Base-by-base conservation (phyloP, 1,140 invertebrate genomes). In the Drosophila bocki region DNA sequence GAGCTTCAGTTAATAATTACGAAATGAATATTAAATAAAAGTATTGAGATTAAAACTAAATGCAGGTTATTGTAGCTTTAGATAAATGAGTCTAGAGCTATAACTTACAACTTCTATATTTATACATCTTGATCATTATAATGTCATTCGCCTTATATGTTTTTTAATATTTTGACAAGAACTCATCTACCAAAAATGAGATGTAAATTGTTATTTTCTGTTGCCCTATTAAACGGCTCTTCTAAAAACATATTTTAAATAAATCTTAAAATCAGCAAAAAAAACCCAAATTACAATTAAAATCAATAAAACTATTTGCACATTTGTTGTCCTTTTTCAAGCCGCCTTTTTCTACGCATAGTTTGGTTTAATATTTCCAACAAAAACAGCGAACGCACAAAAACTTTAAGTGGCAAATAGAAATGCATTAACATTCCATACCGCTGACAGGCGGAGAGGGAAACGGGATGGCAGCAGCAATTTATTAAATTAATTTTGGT, bases 401-500 rank as follows among this genome's bases (percentile, higher is more conserved):
- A 50, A 58, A 51, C 39, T 60, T 61, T 9, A 69, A 77, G 44
- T 72, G 67, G 74, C 62, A 77, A 77, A 60, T 78, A 59, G 56
- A 51, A 77, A 78, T 50, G 44, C 75, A 77, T 60, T 78, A 47
- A 61, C 50, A 67, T 44, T 67, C 35, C 60, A 59, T 67, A 44
- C 41, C 42, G 11, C 35, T 60, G 48, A 54, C 65, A 45, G 44
- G 13, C 35, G 42, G 19, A 3, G n/a, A n/a, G n/a, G 2, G 5
- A 7, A 11, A 6, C 3, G 4, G 51, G 26, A 11, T 26, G 50
- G 50, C 32, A 48, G 8, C 37, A 70, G 47, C 57, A 62, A 78
- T 78, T 78, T 78, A 78, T 78, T 78, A 78, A 78, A 78, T 78
- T 78, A 78, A 78, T 71, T 78, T 70, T 63, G 76, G 76, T 78